Base-by-base conservation (phyloP, 2,113 vertebrate species). In the Anthoscopus minutus region DNA sequence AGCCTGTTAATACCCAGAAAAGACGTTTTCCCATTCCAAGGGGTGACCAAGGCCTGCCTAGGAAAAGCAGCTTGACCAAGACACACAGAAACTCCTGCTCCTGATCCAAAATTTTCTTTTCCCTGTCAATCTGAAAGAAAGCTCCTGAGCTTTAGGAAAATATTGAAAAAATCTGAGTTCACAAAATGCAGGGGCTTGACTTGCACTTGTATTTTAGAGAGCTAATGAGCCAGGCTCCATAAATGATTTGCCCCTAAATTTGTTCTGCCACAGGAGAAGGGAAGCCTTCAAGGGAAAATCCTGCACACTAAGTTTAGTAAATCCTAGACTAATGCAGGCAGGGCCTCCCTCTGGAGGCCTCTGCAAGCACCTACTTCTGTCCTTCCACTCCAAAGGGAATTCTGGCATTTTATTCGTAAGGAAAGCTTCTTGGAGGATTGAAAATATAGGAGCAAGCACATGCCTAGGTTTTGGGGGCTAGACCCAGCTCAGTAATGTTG, bases 321-420 rank as follows among this genome's bases (percentile, higher is more conserved):
- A 8, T 22, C 51, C 37, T 28, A 33, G 61, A 54, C 79, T 88
- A 93, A 73, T 0, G 33, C 82, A 96, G 95, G 33, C 96, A 93
- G 95, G 93, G 93, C 90, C 95, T 96, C 96, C 96, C 96, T 95
- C 96, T 96, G 95, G 94, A 96, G 96, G 96, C 82, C 71, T 95
- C 64, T 69, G 8, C 33, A 62, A 86, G 96, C 71, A 94, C 80
- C 80, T 95, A 84, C 92, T 69, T 56, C 93, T 86, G 8, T 51
- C 61, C 24, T 72, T 44, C 9, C 31, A 10, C 30, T 79, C 5
- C 9, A 48, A 67, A 84, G 11, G 15, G 51, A 93, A 79, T 71
- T 65, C 22, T 51, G n/a, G 11, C 7, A 0, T 1, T 25, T 48
- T 22, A 61, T 61, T 27, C 45, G 54, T 56, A 18, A 44, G 23